Evolutionary conservation across 2,888 invertebrate genomes (phyloP).

Genomic region (Linnaemya tessellans): DNA sequence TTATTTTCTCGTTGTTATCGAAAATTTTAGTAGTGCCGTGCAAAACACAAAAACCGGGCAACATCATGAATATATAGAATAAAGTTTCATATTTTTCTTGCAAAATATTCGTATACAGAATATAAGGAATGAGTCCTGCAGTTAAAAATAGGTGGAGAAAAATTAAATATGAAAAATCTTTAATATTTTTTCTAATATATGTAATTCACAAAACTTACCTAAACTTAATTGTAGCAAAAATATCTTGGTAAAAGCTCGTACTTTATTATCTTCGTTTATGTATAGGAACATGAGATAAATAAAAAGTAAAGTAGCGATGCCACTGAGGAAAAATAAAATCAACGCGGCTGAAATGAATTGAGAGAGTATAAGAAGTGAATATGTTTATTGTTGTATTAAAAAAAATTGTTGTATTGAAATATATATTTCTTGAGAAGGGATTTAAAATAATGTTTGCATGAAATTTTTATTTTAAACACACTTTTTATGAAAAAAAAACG

Average conservation of each 20-base stretch:
- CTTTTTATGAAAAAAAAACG: no score
- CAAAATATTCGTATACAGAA: conserved; percentile 78
- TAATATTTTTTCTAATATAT: background rate
- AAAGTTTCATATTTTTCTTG: conserved; percentile 61
- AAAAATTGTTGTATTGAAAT: background rate
- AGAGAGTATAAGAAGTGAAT: conserved; percentile 5
- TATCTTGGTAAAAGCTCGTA: conserved; percentile 88
- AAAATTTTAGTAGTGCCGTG: conserved; percentile 42
- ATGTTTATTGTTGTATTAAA: background rate
- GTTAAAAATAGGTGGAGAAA: background rate
- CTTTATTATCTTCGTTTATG: conserved; percentile 86
- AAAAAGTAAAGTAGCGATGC: conserved; percentile 88
- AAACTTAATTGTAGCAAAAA: conserved; percentile 83
- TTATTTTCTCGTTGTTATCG: conserved; percentile 26
- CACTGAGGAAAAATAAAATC: conserved; percentile 87
- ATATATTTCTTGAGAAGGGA: no score
- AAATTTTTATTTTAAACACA: no score
- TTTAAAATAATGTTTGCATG: background rate
- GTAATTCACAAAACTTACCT: conserved; percentile 65
- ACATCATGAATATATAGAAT: conserved; percentile 34
- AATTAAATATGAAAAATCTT: background rate
- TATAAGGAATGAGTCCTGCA: conserved; percentile 75
- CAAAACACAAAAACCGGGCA: conserved; percentile 40
- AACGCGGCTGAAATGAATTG: conserved; percentile 84
- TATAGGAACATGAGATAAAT: conserved; percentile 88